Evolutionary conservation across 2,888 invertebrate species (phyloP), one percentile per base, ranked within the genome.

Genomic region (Drosophila anomelani): DNA sequence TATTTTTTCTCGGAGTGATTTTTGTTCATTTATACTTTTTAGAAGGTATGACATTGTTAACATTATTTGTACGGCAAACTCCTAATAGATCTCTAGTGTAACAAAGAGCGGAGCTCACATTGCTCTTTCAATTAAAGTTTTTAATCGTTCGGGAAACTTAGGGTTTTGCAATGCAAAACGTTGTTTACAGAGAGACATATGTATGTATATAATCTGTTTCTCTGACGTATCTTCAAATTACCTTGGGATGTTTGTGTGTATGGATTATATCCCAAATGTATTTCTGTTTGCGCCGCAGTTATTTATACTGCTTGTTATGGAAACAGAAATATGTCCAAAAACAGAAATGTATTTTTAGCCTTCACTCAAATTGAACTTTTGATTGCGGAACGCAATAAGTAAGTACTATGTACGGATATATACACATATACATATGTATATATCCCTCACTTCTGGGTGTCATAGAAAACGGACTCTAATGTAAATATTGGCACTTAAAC

Each of bases 311-410:
- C 32, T 58, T 47, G 15, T 41, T 60, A 20, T 6, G 4, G 26
- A 49, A 49, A 49, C 23, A 60, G 47, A 26, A 49, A 49, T 49
- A 49, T 58, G 47, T 39, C 23, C 38, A 63, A 47, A 63, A 47
- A 32, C 38, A 58, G 36, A 44, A 57, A 46, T 15, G 20, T 60
- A 64, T 64, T 64, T 64, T 17, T 64, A 64, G 63, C 7, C 12
- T 15, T 26, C n/a, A 46, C 9, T 60, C 17, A 20, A 60, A 49
- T 60, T 36, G 20, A 26, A 26, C 34, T 64, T 41, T 34, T 63
- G 39, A 59, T 49, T 34, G 26, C 59, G 23, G 23, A 38, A 39
- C 17, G 23, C 59, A 63, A 34, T 39, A 15, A 63, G n/a, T 38
- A 39, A 34, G n/a, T n/a, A 34, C 34, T 12, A 15, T 34, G 46